phyloP scores from a whole-genome alignment of 2,888 invertebrate species.

The Acleris holmiana region DNA sequence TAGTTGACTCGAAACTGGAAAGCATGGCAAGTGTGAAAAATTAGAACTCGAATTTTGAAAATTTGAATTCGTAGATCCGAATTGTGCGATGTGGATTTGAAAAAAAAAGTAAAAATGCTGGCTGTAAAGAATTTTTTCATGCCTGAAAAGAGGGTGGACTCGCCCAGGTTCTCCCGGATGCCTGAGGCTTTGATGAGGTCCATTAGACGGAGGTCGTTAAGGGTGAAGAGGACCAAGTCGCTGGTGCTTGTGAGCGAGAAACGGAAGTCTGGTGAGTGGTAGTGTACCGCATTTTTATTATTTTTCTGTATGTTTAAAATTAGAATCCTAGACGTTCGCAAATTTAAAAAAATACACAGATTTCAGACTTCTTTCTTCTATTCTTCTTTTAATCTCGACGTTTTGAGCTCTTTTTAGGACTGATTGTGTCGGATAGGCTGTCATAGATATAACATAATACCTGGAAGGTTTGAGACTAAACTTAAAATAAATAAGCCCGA shows the following conservation, averaged over 20 bases:
- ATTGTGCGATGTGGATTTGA: constrained; percentile 10
- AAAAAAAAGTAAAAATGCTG: constrained; percentile 78
- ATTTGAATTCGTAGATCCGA: not conserved
- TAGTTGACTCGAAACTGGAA: constrained; percentile 25
- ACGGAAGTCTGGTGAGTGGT: constrained; percentile 91
- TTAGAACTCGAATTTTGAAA: constrained; percentile 3
- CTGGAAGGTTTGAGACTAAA: too few relatives aligned
- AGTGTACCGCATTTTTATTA: constrained; percentile 58
- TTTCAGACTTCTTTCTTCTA: too few relatives aligned
- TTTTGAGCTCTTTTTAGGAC: too few relatives aligned
- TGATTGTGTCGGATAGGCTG: too few relatives aligned
- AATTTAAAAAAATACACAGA: too few relatives aligned
- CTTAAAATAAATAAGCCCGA: too few relatives aligned
- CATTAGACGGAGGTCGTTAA: constrained; percentile 87
- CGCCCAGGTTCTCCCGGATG: constrained; percentile 86
- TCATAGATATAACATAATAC: too few relatives aligned
- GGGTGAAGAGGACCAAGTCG: constrained; percentile 90
- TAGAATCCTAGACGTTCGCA: not conserved
- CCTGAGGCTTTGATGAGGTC: constrained; percentile 90
- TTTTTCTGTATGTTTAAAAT: not conserved
- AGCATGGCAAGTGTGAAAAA: constrained; percentile 20
- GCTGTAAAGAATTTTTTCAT: constrained; percentile 91
- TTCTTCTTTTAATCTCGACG: too few relatives aligned
- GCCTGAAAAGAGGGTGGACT: constrained; percentile 85
- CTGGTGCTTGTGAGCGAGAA: constrained; percentile 89